Evolutionary conservation across 2,888 invertebrate species (phyloP).

Genomic region (Macropis europaea): DNA sequence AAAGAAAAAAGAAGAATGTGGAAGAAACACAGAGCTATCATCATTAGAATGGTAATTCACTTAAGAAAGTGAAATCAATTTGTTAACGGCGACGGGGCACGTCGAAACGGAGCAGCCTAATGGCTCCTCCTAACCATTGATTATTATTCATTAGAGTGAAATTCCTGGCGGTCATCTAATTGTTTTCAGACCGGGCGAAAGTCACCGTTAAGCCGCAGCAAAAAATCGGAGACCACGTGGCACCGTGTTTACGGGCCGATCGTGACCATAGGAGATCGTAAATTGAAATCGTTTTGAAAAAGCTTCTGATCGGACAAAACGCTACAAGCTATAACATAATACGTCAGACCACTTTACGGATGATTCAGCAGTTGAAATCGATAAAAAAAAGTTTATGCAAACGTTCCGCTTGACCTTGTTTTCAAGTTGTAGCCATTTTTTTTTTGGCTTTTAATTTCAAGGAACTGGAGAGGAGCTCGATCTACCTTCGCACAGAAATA

Average conservation of each 20-base stretch:
- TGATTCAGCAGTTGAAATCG: too few relatives aligned
- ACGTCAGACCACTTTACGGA: too few relatives aligned
- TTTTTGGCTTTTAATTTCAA: too few relatives aligned
- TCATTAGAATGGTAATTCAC: conserved; percentile 32
- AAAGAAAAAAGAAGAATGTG: too few relatives aligned
- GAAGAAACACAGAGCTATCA: conserved; percentile 15
- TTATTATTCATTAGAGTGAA: conserved; percentile 58
- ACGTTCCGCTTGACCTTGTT: too few relatives aligned
- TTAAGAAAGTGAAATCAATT: conserved; percentile 59
- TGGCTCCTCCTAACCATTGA: conserved; percentile 35
- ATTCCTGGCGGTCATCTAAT: conserved; percentile 45
- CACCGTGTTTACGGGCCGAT: background rate
- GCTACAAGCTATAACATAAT: too few relatives aligned
- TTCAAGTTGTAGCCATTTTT: too few relatives aligned
- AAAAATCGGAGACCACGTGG: conserved; percentile 10
- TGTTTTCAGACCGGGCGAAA: conserved; percentile 43
- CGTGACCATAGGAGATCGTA: background rate
- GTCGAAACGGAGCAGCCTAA: conserved; percentile 47
- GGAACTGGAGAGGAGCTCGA: too few relatives aligned
- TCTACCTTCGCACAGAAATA: too few relatives aligned
- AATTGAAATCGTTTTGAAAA: background rate
- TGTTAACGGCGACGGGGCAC: conserved; percentile 23
- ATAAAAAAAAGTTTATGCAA: too few relatives aligned
- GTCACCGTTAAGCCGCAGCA: conserved; percentile 8
- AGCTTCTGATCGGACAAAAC: too few relatives aligned